A percentile compares a stretch with the other conserved stretches of the same genome.
These are phyloP conservation scores for Pseudochromis fuscus DNA, from an alignment of 2,797 vertebrate genomes.

Conservation along the genomic window DNA sequence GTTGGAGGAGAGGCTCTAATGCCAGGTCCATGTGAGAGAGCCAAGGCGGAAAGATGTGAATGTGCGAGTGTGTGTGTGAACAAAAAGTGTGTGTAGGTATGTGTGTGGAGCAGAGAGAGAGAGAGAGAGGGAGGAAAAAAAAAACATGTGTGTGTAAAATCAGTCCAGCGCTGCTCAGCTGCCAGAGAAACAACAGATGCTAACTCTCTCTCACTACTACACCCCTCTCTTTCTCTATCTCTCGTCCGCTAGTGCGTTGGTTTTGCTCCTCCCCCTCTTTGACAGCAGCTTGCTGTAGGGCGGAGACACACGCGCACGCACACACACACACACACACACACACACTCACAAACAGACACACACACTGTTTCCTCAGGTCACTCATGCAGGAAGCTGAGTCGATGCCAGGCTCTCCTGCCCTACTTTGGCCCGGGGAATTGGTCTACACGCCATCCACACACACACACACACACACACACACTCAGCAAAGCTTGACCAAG, in stretches of 20 bases:
- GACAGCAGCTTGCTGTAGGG: conserved; percentile 77
- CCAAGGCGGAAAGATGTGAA: conserved; percentile 6
- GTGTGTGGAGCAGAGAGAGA: conserved; percentile 12
- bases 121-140: no score
- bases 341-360: conserved; percentile 44
- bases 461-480: conserved; percentile 14
- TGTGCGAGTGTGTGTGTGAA: conserved; percentile 12
- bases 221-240: conserved; percentile 56
- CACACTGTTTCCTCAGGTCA: conserved; percentile 75
- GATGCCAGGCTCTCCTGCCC: conserved; percentile 81
- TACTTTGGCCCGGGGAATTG: conserved; percentile 74
- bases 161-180: conserved; percentile 69
- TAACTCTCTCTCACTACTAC: conserved; percentile 69
- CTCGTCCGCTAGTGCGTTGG: conserved; percentile 57
- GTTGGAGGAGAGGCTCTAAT: conserved; percentile 27
- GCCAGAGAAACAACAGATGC: conserved; percentile 81
- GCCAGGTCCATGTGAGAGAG: conserved; percentile 34
- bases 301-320: conserved; percentile 43
- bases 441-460: conserved; percentile 32
- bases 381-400: conserved; percentile 75
- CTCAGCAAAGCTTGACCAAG: conserved; percentile 48
- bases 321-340: conserved; percentile 16
- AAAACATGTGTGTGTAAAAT: conserved; percentile 44
- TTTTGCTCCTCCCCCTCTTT: conserved; percentile 76
- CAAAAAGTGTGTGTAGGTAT: conserved; percentile 14